These are phyloP conservation scores for Labroides dimidiatus DNA, from an alignment of 2,797 vertebrate genomes.

Conservation along the genomic window DNA sequence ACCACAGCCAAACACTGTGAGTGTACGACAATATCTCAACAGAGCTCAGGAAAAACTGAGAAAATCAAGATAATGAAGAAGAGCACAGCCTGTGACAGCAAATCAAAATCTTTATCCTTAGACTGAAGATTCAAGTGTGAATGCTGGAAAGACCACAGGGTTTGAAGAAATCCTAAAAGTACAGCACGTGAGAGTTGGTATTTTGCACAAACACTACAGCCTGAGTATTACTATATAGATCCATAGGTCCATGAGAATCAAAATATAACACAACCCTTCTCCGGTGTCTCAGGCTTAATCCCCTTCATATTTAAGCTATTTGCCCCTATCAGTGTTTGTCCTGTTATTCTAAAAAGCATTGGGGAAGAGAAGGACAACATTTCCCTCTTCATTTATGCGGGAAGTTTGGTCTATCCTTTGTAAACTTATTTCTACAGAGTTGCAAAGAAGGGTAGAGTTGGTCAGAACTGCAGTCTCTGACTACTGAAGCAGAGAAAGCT, in stretches of 20 bases:
- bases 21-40: slow-evolving; percentile 3
- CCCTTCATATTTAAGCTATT: background rate
- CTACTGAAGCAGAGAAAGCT: background rate
- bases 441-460: background rate
- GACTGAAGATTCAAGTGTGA: slow-evolving; percentile 2
- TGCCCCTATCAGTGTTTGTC: background rate
- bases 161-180: slow-evolving; percentile 16
- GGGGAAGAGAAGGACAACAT: background rate
- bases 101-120: slow-evolving; percentile 14
- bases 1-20: slow-evolving; percentile 10
- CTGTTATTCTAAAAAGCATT: background rate
- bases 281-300: too few species aligned
- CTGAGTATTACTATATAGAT: background rate
- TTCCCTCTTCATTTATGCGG: background rate
- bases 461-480: background rate
- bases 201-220: background rate
- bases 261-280: background rate
- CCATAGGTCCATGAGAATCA: too few species aligned
- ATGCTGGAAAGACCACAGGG: background rate
- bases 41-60: slow-evolving; percentile 17
- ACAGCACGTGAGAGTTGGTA: background rate
- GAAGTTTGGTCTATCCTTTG: background rate
- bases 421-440: background rate
- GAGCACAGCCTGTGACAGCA: slow-evolving; percentile 3
- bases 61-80: slow-evolving; percentile 21